Evolutionary conservation across 2,888 invertebrate species (phyloP).

Genomic region (Cotesia congregata): DNA sequence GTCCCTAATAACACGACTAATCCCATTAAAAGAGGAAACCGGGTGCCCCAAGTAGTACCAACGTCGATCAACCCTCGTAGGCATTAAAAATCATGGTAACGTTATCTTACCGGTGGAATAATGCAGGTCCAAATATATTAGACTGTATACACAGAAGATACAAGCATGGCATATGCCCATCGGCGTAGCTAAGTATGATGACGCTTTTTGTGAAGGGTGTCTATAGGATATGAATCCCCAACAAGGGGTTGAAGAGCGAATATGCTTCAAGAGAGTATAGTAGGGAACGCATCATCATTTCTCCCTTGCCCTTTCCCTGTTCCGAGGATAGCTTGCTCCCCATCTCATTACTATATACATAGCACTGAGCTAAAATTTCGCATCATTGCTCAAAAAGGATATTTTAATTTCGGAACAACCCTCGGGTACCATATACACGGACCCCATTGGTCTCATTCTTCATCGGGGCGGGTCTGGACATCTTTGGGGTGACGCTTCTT

Average conservation of each 20-base stretch:
- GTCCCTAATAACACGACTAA: conserved; percentile 45
- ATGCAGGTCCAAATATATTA: conserved; percentile 41
- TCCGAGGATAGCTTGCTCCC: not conserved
- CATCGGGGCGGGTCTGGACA: conserved; percentile 54
- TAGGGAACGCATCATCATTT: conserved; percentile 9
- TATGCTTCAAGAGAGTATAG: conserved; percentile 1
- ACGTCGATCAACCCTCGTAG: conserved; percentile 30
- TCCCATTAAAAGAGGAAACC: conserved; percentile 44
- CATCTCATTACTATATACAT: conserved; percentile 29
- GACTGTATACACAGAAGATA: not conserved
- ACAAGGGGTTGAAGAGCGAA: conserved; percentile 34
- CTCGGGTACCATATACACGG: conserved; percentile 40
- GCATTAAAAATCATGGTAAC: conserved; percentile 65
- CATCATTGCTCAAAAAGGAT: conserved; percentile 58
- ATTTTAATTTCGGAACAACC: conserved; percentile 60
- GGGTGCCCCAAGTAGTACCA: conserved; percentile 15
- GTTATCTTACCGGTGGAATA: conserved; percentile 58
- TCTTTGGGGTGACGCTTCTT: not conserved
- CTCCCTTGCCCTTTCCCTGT: not conserved
- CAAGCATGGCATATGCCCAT: conserved; percentile 47
- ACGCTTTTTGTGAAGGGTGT: conserved; percentile 37
- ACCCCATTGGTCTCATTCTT: conserved; percentile 52
- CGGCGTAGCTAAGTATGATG: conserved; percentile 41
- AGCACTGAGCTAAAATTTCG: conserved; percentile 42
- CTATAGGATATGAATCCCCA: not conserved